Evolutionary conservation across 2,888 invertebrate genomes (phyloP), one percentile per base, ranked within the genome.

Genomic region (Drosophila colorata): DNA sequence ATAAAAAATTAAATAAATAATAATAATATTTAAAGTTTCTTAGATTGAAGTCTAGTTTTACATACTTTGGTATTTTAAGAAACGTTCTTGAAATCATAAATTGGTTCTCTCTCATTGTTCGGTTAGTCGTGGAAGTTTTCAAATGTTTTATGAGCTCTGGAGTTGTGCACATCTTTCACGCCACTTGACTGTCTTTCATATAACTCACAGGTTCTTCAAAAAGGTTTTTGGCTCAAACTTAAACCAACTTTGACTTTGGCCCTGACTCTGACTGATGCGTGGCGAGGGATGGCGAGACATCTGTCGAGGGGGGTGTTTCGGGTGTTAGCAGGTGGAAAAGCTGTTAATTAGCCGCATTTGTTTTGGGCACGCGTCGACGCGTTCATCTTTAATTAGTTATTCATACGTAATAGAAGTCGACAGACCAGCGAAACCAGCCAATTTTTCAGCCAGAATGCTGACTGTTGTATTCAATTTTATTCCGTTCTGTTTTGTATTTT

Each of bases 301-400:
- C 49, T 9, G 37, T 31, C 16, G 23, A 40, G 37, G 31, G 31
- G 31, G 4, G 8, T 2, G 6, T 6, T 2, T 5, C 2, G 8
- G 25, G 25, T 6, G 25, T 7, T 4, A 46, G 37, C 65, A 60
- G 58, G 43, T 33, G 49, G 38, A 7, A 41, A 46, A 75, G 48
- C 58, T 76, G 80, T 86, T 87, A 83, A 83, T 83, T 87, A 74
- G 86, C 52, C 64, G 55, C 69, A 71, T 86, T 87, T 83, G 77
- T 80, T 83, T 87, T 59, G 56, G 63, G 49, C 20, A 46, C 55
- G 73, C 57, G 33, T 58, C 56, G 52, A 33, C 52, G 63, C 49
- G 37, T 44, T 47, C 46, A 41, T 60, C 56, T 61, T 74, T 86
- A 87, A 79, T 83, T 86, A 82, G 80, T 68, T 80, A 86, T 83